phyloP scores from a whole-genome alignment of 2,888 invertebrate species.

The Diarsia mendica region DNA sequence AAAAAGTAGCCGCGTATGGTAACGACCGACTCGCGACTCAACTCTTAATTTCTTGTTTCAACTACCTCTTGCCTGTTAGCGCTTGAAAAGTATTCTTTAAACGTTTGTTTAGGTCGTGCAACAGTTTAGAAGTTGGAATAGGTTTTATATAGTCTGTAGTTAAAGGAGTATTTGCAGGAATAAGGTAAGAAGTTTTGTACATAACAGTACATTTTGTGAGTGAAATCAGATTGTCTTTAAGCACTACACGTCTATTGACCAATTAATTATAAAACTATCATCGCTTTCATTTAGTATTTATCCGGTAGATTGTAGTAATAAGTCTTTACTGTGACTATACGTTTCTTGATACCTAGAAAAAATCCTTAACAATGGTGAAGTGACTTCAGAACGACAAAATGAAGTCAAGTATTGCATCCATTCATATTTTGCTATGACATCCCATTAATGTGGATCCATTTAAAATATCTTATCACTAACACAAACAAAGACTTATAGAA shows the following conservation, averaged over 20 bases:
- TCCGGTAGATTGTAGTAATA: background rate
- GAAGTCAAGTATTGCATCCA: background rate
- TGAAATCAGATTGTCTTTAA: background rate
- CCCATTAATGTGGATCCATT: background rate
- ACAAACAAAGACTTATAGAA: slow-evolving; percentile 11
- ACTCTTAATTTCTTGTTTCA: slow-evolving; percentile 86
- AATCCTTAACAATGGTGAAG: too few relatives aligned
- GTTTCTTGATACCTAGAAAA: too few relatives aligned
- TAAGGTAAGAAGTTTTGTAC: background rate
- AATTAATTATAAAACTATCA: background rate
- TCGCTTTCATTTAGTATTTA: background rate
- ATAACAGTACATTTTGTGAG: background rate
- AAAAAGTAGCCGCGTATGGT: slow-evolving; percentile 69
- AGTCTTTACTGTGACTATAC: too few relatives aligned
- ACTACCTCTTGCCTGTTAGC: slow-evolving; percentile 70
- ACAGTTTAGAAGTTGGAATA: slow-evolving; percentile 41
- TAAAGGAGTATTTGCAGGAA: slow-evolving; percentile 1
- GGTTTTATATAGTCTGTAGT: background rate
- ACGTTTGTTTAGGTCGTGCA: slow-evolving; percentile 57
- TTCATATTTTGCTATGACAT: background rate
- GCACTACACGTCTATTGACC: background rate
- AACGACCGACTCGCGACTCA: slow-evolving; percentile 75
- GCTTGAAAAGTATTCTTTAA: slow-evolving; percentile 69
- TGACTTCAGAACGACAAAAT: too few relatives aligned
- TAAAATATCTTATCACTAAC: background rate